phyloP scores from a whole-genome alignment of 2,888 invertebrate species.

The Phalera bucephala region DNA sequence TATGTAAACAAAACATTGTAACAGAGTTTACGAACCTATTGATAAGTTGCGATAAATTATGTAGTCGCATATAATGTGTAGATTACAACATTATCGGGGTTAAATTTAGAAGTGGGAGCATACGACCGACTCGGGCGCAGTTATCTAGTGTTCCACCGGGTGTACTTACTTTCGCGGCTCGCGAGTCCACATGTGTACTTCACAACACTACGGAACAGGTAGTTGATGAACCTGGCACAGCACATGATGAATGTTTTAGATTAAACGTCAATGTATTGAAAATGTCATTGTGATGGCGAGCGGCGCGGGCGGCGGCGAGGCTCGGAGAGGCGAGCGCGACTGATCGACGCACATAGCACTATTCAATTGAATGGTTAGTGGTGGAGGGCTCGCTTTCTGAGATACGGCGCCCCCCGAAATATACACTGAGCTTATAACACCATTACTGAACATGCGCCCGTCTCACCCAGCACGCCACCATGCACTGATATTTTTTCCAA shows the following conservation, averaged over 20 bases:
- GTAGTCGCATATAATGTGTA: constrained; percentile 20
- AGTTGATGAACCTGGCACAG: constrained; percentile 71
- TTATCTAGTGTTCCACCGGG: constrained; percentile 6
- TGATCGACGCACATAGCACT: constrained; percentile 65
- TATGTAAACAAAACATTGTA: constrained; percentile 27
- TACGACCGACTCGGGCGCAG: constrained; percentile 12
- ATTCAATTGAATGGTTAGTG: constrained; percentile 53
- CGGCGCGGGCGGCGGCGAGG: constrained; percentile 38
- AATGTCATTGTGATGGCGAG: constrained; percentile 61
- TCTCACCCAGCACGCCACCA: constrained; percentile 43
- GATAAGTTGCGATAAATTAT: constrained; percentile 37
- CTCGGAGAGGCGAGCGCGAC: constrained; percentile 42
- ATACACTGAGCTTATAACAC: constrained; percentile 44
- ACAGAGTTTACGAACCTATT: constrained; percentile 25
- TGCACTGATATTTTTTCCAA: constrained; percentile 70
- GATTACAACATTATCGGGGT: constrained; percentile 38
- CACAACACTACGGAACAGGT: constrained; percentile 75
- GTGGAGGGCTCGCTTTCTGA: constrained; percentile 43
- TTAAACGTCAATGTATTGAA: constrained; percentile 47
- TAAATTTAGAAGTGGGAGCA: constrained; percentile 45
- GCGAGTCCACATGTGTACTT: constrained; percentile 78
- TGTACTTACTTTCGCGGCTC: constrained; percentile 74
- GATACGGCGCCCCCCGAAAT: constrained; percentile 53
- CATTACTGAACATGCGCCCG: constrained; percentile 30
- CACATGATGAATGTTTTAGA: constrained; percentile 64